Conservation (phyloP, 2,888 invertebrate species). For the Cephus pygmeus region DNA sequence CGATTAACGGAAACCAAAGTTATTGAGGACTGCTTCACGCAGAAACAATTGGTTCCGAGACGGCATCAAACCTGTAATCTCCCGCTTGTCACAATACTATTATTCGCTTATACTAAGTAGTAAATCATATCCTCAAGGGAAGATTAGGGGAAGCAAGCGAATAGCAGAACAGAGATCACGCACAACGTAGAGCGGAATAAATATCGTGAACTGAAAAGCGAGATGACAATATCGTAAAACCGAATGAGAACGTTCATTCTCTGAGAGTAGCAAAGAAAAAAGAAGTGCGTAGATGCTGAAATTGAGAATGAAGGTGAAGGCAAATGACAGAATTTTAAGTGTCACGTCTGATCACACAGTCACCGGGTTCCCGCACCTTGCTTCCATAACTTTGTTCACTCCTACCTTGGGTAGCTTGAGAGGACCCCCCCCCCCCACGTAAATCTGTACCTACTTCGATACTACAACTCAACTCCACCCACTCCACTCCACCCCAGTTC, state of each 20-base stretch:
- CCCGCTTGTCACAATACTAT: too few species aligned
- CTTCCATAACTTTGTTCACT: slow-evolving; percentile 12
- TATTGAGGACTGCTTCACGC: too few species aligned
- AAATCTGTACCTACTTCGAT: slow-evolving; percentile 31
- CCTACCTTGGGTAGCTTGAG: slow-evolving; percentile 31
- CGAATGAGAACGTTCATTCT: slow-evolving; percentile 1
- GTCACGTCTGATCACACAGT: slow-evolving; percentile 44
- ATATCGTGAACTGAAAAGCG: too few species aligned
- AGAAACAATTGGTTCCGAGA: too few species aligned
- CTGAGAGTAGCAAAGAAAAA: slow-evolving; percentile 7
- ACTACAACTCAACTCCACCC: slow-evolving; percentile 21
- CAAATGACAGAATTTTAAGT: slow-evolving; percentile 36
- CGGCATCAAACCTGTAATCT: too few species aligned
- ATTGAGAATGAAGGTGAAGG: slow-evolving; percentile 27
- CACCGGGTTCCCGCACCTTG: slow-evolving; percentile 26
- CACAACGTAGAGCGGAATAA: too few species aligned
- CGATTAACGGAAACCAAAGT: too few species aligned
- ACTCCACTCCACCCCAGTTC: slow-evolving; percentile 14
- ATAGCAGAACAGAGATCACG: neutral
- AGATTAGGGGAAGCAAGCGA: neutral
- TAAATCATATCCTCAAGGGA: neutral
- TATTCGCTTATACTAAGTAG: too few species aligned
- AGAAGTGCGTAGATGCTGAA: slow-evolving; percentile 16
- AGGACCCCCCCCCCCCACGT: slow-evolving; percentile 26
- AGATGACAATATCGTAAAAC: slow-evolving; percentile 1